A percentile compares a stretch with the other conserved stretches of the same genome.
Conservation (phyloP, 2,113 vertebrate genomes). For the Peucedramus taeniatus region DNA sequence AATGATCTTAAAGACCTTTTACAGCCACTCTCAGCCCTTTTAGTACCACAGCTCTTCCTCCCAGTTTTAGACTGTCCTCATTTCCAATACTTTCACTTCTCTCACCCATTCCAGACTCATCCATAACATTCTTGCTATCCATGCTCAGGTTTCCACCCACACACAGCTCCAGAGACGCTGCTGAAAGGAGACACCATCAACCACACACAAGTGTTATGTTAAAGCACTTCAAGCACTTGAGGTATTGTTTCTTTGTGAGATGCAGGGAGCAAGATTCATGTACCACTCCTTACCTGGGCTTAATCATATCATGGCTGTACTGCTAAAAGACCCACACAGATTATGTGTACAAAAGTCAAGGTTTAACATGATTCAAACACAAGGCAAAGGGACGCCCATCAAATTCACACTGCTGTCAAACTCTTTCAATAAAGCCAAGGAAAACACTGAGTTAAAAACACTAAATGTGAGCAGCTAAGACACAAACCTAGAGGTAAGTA, state of each 20-base stretch:
- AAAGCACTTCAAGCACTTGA: neutral
- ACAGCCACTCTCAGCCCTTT: neutral
- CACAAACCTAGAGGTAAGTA: neutral
- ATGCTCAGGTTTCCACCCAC: neutral
- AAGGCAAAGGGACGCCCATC: neutral
- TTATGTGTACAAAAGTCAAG: neutral
- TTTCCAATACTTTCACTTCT: neutral
- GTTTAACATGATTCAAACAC: neutral
- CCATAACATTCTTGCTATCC: neutral
- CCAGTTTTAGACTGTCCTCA: neutral
- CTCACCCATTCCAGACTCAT: neutral
- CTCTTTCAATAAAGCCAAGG: neutral
- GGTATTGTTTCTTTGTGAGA: neutral
- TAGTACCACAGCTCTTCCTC: neutral
- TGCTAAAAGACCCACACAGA: neutral
- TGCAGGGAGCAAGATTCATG: neutral
- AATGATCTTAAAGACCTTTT: neutral
- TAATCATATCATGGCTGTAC: rapidly evolving
- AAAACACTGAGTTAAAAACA: neutral
- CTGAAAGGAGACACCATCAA: neutral
- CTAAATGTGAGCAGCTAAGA: neutral
- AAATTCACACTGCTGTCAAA: neutral
- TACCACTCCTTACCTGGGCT: neutral
- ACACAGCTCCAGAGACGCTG: neutral
- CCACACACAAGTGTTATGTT: neutral